A percentile compares a stretch with the other conserved stretches of the same genome.
Conservation (phyloP, 2,113 vertebrate genomes). For the Mungos mungo region DNA sequence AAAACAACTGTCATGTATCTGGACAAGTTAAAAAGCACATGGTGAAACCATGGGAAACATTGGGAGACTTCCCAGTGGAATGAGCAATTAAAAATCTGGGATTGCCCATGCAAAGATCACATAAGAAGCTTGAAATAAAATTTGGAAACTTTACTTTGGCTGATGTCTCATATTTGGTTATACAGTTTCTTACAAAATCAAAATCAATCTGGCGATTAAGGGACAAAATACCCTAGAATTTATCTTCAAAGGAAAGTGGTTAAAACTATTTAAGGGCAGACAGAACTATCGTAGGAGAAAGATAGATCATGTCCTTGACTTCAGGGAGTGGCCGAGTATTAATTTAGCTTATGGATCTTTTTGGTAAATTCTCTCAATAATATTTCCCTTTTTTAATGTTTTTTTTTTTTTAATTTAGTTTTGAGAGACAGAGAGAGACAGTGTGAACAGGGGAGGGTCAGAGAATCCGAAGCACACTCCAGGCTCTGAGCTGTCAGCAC, state of each 20-base stretch:
- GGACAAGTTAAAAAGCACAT: background rate
- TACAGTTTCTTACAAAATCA: background rate
- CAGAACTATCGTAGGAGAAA: background rate
- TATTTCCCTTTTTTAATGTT: too few relatives aligned
- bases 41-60: constrained; percentile 10
- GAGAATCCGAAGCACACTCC: too few relatives aligned
- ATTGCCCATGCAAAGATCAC: background rate
- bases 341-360: background rate
- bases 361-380: background rate
- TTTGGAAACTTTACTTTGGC: background rate
- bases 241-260: background rate
- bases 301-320: constrained; percentile 3
- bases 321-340: background rate
- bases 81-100: background rate
- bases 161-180: background rate
- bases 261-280: background rate
- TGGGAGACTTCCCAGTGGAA: background rate
- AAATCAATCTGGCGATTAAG: background rate
- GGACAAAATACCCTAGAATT: background rate
- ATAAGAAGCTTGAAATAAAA: background rate
- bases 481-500: too few relatives aligned
- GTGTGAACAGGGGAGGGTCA: too few relatives aligned
- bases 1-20: background rate
- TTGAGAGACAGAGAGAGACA: too few relatives aligned
- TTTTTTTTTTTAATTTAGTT: too few relatives aligned